Evolutionary conservation across 2,113 vertebrate species (phyloP).

Genomic region (Pygoscelis adeliae): DNA sequence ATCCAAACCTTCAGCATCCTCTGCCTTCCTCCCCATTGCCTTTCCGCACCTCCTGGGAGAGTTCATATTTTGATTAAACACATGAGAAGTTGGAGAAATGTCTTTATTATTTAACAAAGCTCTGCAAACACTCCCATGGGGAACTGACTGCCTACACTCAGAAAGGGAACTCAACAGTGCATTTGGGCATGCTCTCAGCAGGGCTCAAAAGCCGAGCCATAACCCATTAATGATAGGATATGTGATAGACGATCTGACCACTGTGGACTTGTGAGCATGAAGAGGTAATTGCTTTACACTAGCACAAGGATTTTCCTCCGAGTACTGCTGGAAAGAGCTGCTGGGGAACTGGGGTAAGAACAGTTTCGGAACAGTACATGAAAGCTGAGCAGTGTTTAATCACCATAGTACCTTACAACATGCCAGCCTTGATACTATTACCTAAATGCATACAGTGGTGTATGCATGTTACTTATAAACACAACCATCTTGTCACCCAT

Average conservation of each 20-base stretch:
- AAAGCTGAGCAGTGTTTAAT: neutral
- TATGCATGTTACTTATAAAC: neutral
- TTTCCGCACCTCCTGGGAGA: neutral
- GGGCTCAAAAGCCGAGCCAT: neutral
- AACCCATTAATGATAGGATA: neutral
- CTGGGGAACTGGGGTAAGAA: neutral
- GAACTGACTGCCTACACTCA: neutral
- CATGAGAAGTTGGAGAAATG: neutral
- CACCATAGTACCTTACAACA: neutral
- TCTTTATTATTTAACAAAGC: constrained; percentile 2
- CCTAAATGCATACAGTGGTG: neutral
- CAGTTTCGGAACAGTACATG: neutral
- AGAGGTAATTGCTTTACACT: constrained; percentile 34
- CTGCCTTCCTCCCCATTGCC: neutral
- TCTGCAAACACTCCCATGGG: neutral
- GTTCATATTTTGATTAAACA: constrained; percentile 6
- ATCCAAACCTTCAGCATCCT: neutral
- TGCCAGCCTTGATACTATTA: neutral
- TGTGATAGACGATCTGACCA: neutral
- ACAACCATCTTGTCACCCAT: neutral
- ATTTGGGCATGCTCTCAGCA: neutral
- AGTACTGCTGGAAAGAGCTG: neutral
- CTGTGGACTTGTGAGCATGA: neutral
- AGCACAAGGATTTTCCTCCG: neutral
- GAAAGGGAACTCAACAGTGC: neutral